Evolutionary conservation across 1,140 invertebrate genomes (phyloP).

Genomic region (Penaeus chinensis): DNA sequence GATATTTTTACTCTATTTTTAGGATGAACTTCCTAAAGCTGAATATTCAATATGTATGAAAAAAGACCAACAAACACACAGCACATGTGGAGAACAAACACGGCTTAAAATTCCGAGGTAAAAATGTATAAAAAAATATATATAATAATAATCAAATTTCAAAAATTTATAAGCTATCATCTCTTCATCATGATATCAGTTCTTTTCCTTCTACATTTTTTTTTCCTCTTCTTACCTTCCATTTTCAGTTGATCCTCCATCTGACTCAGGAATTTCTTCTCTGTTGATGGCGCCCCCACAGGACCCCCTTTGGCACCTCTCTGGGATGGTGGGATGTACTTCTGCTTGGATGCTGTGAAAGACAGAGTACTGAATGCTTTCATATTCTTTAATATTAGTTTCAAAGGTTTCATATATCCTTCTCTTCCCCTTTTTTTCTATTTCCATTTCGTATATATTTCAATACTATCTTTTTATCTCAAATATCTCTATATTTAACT

Average conservation of each 20-base stretch:
- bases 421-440: too few relatives aligned
- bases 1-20: neutral
- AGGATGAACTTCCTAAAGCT: too few relatives aligned
- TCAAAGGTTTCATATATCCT: neutral
- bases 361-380: neutral
- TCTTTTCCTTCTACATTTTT: neutral
- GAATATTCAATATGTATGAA: too few relatives aligned
- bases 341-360: slow-evolving; percentile 56
- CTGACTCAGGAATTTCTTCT: slow-evolving; percentile 63
- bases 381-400: neutral
- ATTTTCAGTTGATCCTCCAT: slow-evolving; percentile 43
- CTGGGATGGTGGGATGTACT: slow-evolving; percentile 58
- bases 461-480: too few relatives aligned
- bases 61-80: too few relatives aligned
- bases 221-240: slow-evolving; percentile 18
- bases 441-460: too few relatives aligned
- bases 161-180: neutral
- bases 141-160: too few relatives aligned
- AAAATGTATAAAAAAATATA: too few relatives aligned
- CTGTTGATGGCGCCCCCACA: slow-evolving; percentile 45
- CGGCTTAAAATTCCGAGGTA: too few relatives aligned
- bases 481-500: too few relatives aligned
- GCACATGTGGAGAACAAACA: too few relatives aligned
- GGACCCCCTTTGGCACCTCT: slow-evolving; percentile 41
- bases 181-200: neutral